Evolutionary conservation across 2,113 vertebrate species (phyloP).

Genomic region (Phrynosoma platyrhinos): DNA sequence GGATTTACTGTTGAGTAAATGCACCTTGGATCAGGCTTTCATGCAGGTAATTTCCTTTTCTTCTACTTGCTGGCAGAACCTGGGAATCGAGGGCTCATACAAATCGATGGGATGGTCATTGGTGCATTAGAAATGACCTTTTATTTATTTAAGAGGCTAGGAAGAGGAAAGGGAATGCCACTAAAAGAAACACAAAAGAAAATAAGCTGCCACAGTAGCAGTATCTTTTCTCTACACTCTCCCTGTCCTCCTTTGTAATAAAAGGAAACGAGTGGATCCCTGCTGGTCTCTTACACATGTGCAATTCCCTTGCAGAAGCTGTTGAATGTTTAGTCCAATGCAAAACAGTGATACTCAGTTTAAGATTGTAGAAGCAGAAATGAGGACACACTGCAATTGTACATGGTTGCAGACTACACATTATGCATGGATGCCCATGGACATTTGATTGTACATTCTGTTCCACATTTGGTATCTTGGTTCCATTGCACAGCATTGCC

Average conservation of each 20-base stretch:
- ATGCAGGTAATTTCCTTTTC: background rate
- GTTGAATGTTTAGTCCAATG: no score
- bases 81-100: background rate
- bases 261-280: background rate
- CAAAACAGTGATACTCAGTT: no score
- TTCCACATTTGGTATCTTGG: no score
- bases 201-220: no score
- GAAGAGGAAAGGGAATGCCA: background rate
- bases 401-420: no score
- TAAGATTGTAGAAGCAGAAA: no score
- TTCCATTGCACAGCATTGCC: no score
- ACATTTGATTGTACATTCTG: no score
- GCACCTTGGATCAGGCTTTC: background rate
- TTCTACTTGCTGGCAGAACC: background rate
- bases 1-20: background rate
- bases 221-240: background rate
- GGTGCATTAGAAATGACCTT: constrained; percentile 10
- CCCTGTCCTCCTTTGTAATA: background rate
- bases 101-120: constrained; percentile 2
- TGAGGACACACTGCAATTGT: no score
- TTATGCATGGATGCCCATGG: no score
- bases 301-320: no score
- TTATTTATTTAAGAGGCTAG: constrained; percentile 33
- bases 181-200: background rate
- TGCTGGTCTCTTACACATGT: no score